Evolutionary conservation across 2,113 vertebrate species (phyloP).

Genomic region (Phaethon lepturus): DNA sequence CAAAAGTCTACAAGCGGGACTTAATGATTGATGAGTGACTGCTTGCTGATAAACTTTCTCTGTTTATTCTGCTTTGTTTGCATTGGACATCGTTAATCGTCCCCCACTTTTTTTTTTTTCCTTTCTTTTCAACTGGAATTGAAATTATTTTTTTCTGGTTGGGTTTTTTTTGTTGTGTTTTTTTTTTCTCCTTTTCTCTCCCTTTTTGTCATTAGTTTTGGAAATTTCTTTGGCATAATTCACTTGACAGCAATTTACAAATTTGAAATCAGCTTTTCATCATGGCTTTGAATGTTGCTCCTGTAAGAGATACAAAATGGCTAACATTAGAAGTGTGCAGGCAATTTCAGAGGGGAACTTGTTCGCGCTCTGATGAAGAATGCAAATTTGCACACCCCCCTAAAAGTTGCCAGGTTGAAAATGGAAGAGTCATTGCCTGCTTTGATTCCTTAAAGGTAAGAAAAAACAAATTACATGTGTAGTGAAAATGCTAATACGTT

Average conservation of each 20-base stretch:
- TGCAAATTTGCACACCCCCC: conserved; percentile 98
- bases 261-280: conserved; percentile 46
- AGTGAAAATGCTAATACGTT: not conserved
- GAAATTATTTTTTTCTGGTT: not conserved
- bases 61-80: conserved; percentile 69
- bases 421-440: conserved; percentile 96
- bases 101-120: not conserved
- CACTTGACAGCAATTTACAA: conserved; percentile 32
- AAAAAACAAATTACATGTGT: not conserved
- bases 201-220: conserved; percentile 18
- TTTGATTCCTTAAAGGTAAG: conserved; percentile 98
- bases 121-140: not conserved
- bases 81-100: conserved; percentile 51
- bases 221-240: conserved; percentile 22
- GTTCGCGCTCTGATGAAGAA: conserved; percentile 95
- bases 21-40: conserved; percentile 83
- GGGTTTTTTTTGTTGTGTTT: not conserved
- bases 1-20: conserved; percentile 77
- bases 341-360: conserved; percentile 95
- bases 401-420: conserved; percentile 97
- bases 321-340: conserved; percentile 95
- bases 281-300: conserved; percentile 95
- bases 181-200: not conserved
- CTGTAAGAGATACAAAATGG: conserved; percentile 95
- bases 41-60: conserved; percentile 71